phyloP scores from a whole-genome alignment of 2,888 invertebrate genomes.

The Poecilobothrus nobilitatus region DNA sequence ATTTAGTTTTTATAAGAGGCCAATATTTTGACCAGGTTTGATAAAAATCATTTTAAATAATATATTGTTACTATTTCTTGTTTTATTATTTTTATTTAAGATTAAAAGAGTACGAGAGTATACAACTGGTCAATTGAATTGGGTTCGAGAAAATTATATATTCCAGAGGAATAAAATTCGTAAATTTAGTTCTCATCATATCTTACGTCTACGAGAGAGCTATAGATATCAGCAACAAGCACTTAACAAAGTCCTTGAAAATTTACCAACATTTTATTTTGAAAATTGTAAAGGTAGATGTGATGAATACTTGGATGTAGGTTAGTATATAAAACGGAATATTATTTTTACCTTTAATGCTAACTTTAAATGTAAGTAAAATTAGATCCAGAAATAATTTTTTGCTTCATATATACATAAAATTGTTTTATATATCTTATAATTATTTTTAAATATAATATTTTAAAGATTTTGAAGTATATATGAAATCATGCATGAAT shows the following conservation, averaged over 20 bases:
- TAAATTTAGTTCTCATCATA: conserved; percentile 89
- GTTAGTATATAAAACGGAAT: conserved; percentile 25
- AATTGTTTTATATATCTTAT: not conserved
- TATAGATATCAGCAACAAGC: conserved; percentile 95
- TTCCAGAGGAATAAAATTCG: conserved; percentile 89
- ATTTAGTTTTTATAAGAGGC: conserved; percentile 75
- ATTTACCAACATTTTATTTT: conserved; percentile 80
- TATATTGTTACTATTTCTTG: no score
- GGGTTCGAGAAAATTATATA: conserved; percentile 92
- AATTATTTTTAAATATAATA: not conserved
- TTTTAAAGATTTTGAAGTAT: conserved; percentile 39
- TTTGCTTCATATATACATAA: not conserved
- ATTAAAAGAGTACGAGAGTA: conserved; percentile 87
- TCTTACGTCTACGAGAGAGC: conserved; percentile 78
- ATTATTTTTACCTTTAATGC: not conserved
- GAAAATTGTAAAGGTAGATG: conserved; percentile 86
- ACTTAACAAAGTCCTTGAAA: conserved; percentile 86
- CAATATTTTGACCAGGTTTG: conserved; percentile 86
- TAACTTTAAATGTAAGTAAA: not conserved
- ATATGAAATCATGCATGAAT: conserved; percentile 38
- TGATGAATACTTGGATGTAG: conserved; percentile 45
- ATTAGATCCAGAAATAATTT: no score
- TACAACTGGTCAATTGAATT: conserved; percentile 81
- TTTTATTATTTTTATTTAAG: conserved; percentile 52
- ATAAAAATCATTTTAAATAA: not conserved